phyloP scores from a whole-genome alignment of 1,140 invertebrate genomes.

The Heliconius hermathena region DNA sequence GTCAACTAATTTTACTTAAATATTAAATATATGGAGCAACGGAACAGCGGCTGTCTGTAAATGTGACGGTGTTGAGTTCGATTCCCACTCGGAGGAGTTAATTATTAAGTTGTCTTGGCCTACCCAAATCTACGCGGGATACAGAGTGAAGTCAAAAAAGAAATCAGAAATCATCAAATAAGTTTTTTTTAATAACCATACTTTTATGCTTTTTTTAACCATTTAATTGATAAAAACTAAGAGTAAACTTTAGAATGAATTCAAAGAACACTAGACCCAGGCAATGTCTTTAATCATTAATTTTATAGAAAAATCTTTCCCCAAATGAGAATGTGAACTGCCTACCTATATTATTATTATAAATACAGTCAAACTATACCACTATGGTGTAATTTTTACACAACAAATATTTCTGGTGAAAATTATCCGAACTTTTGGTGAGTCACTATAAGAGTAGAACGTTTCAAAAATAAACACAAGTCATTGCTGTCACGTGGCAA shows the following conservation, averaged over 20 bases:
- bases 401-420: neutral
- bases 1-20: neutral
- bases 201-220: too few species aligned
- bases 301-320: neutral
- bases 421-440: neutral
- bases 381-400: neutral
- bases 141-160: too few species aligned
- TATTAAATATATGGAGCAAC: too few species aligned
- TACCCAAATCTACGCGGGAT: too few species aligned
- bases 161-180: too few species aligned
- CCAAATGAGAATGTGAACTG: neutral
- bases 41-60: neutral
- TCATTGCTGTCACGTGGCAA: conserved; percentile 2
- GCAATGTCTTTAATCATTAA: neutral
- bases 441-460: neutral
- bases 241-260: too few species aligned
- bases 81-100: neutral
- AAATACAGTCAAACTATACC: neutral
- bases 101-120: too few species aligned
- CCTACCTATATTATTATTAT: neutral
- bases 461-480: neutral
- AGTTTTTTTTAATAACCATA: too few species aligned
- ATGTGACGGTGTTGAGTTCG: neutral
- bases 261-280: neutral
- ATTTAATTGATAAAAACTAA: too few species aligned